phyloP scores from a whole-genome alignment of 2,888 invertebrate species.

The Aporophyla lueneburgensis region DNA sequence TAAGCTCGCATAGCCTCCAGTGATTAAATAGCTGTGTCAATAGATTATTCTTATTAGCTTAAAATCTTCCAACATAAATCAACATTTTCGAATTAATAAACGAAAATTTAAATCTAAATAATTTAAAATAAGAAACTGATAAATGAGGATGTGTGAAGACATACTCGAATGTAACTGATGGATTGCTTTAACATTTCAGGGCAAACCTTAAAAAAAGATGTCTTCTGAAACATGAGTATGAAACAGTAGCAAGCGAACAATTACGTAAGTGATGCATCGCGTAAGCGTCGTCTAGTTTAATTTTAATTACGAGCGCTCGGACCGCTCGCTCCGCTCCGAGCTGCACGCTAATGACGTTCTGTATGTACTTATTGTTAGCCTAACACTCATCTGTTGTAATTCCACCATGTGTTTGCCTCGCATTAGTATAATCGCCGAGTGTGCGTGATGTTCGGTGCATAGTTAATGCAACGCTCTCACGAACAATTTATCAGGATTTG shows the following conservation, averaged over 20 bases:
- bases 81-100: background rate
- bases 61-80: background rate
- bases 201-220: constrained; percentile 3
- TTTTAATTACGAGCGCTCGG: constrained; percentile 58
- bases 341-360: constrained; percentile 51
- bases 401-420: constrained; percentile 34
- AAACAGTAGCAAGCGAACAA: constrained; percentile 46
- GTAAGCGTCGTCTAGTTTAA: constrained; percentile 56
- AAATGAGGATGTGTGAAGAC: background rate
- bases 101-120: background rate
- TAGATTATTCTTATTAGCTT: constrained; percentile 26
- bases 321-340: constrained; percentile 28
- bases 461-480: constrained; percentile 9
- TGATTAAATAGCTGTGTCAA: constrained; percentile 12
- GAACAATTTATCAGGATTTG: constrained; percentile 21
- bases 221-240: constrained; percentile 24
- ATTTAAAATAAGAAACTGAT: background rate
- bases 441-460: constrained; percentile 4
- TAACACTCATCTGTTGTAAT: constrained; percentile 36
- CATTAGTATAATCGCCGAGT: constrained; percentile 42
- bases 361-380: constrained; percentile 39
- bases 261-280: constrained; percentile 57
- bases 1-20: constrained; percentile 17
- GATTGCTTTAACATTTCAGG: background rate
- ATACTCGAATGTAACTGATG: background rate